A percentile compares a stretch with the other conserved stretches of the same genome.
Conservation (phyloP, 2,888 invertebrate genomes). For the Diaperis boleti region DNA sequence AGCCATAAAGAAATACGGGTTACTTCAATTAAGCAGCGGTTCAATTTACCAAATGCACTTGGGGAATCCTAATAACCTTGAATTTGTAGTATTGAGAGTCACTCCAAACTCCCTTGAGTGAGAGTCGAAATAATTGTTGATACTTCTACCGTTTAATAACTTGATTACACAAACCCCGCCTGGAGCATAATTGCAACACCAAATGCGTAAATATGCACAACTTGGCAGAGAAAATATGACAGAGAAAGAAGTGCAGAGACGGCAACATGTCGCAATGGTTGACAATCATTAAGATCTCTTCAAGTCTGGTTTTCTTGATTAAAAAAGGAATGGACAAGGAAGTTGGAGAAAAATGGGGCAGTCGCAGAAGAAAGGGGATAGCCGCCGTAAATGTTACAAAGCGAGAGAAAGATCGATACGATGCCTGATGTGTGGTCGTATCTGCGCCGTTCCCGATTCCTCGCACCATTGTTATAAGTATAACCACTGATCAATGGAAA, state of each 20-base stretch:
- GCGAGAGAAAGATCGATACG: slow-evolving; percentile 44
- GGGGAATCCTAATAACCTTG: no score
- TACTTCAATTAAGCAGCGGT: no score
- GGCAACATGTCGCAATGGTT: slow-evolving; percentile 38
- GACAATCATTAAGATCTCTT: slow-evolving; percentile 45
- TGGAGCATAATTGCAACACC: no score
- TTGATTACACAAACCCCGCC: no score
- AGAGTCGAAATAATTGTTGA: no score
- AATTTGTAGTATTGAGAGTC: no score
- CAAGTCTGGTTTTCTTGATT: slow-evolving; percentile 46
- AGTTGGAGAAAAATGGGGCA: slow-evolving; percentile 42
- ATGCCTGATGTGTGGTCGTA: slow-evolving; percentile 44
- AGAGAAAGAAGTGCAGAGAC: slow-evolving; percentile 2
- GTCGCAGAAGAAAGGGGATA: slow-evolving; percentile 34
- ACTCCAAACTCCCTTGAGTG: no score
- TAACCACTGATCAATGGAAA: slow-evolving; percentile 23
- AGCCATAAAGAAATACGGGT: no score
- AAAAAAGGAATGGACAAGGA: slow-evolving; percentile 47
- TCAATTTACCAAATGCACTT: no score
- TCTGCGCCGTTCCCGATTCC: slow-evolving; percentile 40
- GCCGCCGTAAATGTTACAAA: slow-evolving; percentile 45
- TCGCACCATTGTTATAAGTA: slow-evolving; percentile 30
- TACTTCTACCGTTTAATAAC: no score
- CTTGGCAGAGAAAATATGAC: slow-evolving; percentile 6
- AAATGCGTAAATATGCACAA: no score